phyloP scores from a whole-genome alignment of 2,888 invertebrate genomes.

The Argyresthia albistria region DNA sequence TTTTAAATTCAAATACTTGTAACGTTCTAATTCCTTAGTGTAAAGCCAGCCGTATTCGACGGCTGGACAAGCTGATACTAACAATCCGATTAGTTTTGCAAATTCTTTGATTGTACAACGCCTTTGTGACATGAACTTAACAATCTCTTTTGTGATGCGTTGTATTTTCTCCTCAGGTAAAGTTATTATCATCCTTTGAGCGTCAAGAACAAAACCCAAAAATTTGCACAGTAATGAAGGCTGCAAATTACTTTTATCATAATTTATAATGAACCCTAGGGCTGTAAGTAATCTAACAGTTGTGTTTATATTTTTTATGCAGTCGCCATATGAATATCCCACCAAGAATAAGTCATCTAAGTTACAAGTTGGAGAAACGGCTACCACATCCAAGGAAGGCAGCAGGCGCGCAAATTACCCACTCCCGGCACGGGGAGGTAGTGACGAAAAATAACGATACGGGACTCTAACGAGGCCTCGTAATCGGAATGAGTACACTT shows the following conservation, averaged over 20 bases:
- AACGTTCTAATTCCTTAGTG: constrained; percentile 4
- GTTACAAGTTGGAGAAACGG: too few species aligned
- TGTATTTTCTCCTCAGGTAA: constrained; percentile 5
- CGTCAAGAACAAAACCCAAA: neutral
- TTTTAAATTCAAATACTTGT: neutral
- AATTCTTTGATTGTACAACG: constrained; percentile 3
- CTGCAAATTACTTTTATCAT: neutral
- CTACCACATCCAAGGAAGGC: too few species aligned
- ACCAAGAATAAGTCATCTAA: neutral
- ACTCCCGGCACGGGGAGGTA: too few species aligned
- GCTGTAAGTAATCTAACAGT: neutral
- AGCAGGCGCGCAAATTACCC: too few species aligned
- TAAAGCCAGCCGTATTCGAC: constrained; percentile 4
- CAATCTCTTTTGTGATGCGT: neutral
- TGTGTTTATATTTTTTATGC: neutral
- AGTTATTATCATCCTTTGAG: neutral
- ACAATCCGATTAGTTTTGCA: constrained; percentile 3
- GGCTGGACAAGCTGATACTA: constrained; percentile 5
- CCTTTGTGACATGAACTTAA: neutral
- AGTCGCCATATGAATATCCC: neutral
- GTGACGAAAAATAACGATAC: too few species aligned
- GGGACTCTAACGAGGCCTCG: too few species aligned
- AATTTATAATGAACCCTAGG: neutral
- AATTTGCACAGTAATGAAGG: neutral
- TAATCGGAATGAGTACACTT: too few species aligned